Percentiles rank a stretch among this genome's conserved stretches.
Conservation (phyloP, 1,140 invertebrate species). For the Palaemon carinicauda region DNA sequence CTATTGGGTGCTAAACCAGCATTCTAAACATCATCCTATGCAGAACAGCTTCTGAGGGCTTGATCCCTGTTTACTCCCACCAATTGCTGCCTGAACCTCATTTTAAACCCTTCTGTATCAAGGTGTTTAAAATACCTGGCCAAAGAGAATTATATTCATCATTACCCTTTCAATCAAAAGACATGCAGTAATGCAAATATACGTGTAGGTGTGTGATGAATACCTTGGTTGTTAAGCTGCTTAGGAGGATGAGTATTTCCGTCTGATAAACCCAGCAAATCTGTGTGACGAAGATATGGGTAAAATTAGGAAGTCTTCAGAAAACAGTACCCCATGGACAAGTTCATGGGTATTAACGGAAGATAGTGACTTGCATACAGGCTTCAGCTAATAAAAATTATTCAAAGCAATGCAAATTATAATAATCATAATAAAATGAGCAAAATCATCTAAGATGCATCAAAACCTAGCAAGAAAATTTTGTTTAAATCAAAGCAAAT, state of each 20-base stretch:
- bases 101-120: too few relatives aligned
- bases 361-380: background rate
- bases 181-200: background rate
- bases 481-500: too few relatives aligned
- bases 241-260: conserved; percentile 15
- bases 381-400: background rate
- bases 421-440: too few relatives aligned
- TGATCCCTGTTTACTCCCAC: too few relatives aligned
- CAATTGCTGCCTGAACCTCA: too few relatives aligned
- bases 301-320: background rate
- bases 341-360: background rate
- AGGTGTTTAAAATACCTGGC: background rate
- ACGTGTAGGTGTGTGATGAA: background rate
- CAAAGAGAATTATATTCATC: background rate
- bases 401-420: too few relatives aligned
- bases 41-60: too few relatives aligned
- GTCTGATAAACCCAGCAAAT: conserved; percentile 30
- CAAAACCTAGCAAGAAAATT: too few relatives aligned
- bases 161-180: background rate
- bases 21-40: too few relatives aligned
- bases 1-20: too few relatives aligned
- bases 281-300: conserved; percentile 28
- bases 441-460: too few relatives aligned
- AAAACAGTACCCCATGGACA: background rate
- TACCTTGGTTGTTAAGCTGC: conserved; percentile 29